phyloP scores from a whole-genome alignment of 2,113 vertebrate genomes.

The Gobio gobio region DNA sequence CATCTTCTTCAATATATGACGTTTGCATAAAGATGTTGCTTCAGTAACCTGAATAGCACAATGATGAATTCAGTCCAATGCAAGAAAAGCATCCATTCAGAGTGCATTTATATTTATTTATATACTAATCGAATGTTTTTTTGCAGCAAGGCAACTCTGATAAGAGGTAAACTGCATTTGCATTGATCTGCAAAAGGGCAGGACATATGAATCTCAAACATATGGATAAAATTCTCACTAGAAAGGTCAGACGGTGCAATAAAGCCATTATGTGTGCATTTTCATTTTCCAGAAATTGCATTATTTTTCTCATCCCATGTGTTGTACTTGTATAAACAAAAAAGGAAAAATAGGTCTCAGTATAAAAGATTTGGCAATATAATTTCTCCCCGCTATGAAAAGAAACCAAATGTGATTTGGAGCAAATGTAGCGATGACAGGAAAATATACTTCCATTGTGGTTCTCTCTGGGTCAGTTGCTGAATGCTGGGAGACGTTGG shows the following conservation, averaged over 20 bases:
- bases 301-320: slow-evolving; percentile 42
- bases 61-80: slow-evolving; percentile 2
- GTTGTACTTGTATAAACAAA: slow-evolving; percentile 24
- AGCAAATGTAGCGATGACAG: neutral
- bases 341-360: slow-evolving; percentile 44
- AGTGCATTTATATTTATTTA: slow-evolving; percentile 13
- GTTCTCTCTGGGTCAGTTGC: slow-evolving; percentile 8
- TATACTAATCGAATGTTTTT: neutral
- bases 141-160: neutral
- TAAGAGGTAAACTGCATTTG: slow-evolving; percentile 20
- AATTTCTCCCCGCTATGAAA: neutral
- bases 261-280: slow-evolving; percentile 18
- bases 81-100: neutral
- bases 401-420: neutral
- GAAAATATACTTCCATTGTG: neutral
- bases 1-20: slow-evolving; percentile 4
- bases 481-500: neutral
- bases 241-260: slow-evolving; percentile 21
- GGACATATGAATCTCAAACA: slow-evolving; percentile 8
- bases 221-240: slow-evolving; percentile 3
- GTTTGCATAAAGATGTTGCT: neutral
- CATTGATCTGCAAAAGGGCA: slow-evolving; percentile 21
- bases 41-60: slow-evolving; percentile 5
- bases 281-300: slow-evolving; percentile 7
- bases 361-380: slow-evolving; percentile 52